Evolutionary conservation across 2,113 vertebrate species (phyloP).

Genomic region (Solea senegalensis): DNA sequence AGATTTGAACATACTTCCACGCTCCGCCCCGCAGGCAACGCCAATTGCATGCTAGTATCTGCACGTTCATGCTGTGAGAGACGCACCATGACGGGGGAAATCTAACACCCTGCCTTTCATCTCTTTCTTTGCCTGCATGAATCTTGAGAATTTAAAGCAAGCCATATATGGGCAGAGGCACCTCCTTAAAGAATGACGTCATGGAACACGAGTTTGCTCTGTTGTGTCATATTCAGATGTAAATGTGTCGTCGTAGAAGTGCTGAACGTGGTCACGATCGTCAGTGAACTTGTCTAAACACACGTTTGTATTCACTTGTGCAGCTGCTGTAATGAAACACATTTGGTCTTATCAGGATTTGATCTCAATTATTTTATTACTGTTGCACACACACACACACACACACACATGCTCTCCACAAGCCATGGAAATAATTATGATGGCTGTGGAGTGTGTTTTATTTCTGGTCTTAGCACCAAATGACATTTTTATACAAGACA

Average conservation of each 20-base stretch:
- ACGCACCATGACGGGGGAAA: not conserved
- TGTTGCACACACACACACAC: not conserved
- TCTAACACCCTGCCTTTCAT: not conserved
- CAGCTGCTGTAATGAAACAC: not conserved
- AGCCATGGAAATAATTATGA: not conserved
- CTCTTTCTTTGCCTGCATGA: not conserved
- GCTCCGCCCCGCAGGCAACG: slow-evolving; percentile 1
- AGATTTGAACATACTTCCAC: not conserved
- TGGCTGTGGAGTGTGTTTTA: slow-evolving; percentile 1
- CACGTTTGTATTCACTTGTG: not conserved
- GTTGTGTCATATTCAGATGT: not conserved
- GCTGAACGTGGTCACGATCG: too few species aligned
- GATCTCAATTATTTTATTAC: not conserved
- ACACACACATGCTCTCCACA: not conserved
- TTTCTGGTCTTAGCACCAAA: not conserved
- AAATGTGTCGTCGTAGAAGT: too few species aligned
- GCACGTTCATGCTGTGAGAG: not conserved
- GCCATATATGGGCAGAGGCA: not conserved
- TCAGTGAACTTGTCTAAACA: not conserved
- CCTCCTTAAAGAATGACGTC: not conserved
- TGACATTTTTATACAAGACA: not conserved
- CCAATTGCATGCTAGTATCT: not conserved
- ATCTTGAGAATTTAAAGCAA: not conserved
- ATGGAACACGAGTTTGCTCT: too few species aligned
- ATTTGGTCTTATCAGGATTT: not conserved